Percentiles rank a stretch among this genome's conserved stretches.
Conservation (phyloP, 2,113 vertebrate genomes). For the Heterotis niloticus region DNA sequence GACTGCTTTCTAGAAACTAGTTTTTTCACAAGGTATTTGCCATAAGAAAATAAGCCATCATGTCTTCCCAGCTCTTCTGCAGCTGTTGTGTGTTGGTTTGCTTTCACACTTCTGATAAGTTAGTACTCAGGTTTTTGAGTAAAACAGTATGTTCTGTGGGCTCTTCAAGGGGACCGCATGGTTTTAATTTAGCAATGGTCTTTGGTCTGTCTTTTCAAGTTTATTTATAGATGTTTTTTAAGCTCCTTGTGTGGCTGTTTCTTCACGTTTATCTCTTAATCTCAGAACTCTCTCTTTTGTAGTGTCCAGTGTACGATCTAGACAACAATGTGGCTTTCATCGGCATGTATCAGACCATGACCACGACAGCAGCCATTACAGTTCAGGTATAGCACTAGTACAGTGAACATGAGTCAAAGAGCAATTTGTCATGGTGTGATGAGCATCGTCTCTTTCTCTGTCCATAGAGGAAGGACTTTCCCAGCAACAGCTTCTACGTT, state of each 20-base stretch:
- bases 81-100: too few species aligned
- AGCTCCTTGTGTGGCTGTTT: neutral
- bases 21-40: too few species aligned
- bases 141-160: too few species aligned
- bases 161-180: too few species aligned
- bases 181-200: too few species aligned
- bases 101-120: too few species aligned
- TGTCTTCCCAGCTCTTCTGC: too few species aligned
- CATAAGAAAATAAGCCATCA: too few species aligned
- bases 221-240: neutral
- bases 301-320: slow-evolving; percentile 94
- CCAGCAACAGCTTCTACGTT: slow-evolving; percentile 92
- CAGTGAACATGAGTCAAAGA: too few species aligned
- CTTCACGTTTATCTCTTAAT: neutral
- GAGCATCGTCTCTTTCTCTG: neutral
- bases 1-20: too few species aligned
- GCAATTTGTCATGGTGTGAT: too few species aligned
- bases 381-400: slow-evolving; percentile 78
- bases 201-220: neutral
- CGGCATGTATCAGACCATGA: slow-evolving; percentile 98
- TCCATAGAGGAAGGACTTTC: slow-evolving; percentile 87
- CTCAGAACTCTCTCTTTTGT: neutral
- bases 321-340: slow-evolving; percentile 98
- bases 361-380: slow-evolving; percentile 92
- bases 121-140: too few species aligned